A percentile compares a stretch with the other conserved stretches of the same genome.
These are phyloP conservation scores for Falco peregrinus DNA, from an alignment of 2,797 vertebrate genomes.

Conservation along the genomic window DNA sequence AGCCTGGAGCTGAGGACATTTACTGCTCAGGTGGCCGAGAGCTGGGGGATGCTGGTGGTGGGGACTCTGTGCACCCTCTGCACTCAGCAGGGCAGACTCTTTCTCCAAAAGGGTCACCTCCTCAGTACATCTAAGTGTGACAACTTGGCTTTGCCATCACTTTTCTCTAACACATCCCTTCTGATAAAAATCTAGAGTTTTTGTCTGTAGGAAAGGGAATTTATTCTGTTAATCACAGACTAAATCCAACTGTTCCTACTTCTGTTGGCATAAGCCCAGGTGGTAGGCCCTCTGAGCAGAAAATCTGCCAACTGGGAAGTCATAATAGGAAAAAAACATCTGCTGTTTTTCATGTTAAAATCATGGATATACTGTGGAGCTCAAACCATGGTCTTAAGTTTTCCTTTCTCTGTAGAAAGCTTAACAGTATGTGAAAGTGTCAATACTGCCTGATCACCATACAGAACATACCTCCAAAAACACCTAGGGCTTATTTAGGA, in stretches of 20 bases:
- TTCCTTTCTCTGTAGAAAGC: neutral
- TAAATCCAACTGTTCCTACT: conserved; percentile 13
- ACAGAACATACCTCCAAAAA: neutral
- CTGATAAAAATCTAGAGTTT: neutral
- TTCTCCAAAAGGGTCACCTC: neutral
- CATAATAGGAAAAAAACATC: conserved; percentile 14
- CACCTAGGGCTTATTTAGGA: neutral
- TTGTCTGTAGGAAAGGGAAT: neutral
- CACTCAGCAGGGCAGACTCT: neutral
- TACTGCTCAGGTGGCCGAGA: neutral
- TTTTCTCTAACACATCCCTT: neutral
- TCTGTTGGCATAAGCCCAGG: neutral
- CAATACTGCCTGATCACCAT: neutral
- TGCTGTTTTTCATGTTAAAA: conserved; percentile 31
- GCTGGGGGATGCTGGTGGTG: neutral
- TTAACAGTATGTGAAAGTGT: neutral
- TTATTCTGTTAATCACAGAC: conserved; percentile 4
- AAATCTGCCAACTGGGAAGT: conserved; percentile 15
- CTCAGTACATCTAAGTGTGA: accelerated
- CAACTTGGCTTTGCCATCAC: neutral
- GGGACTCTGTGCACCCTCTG: accelerated
- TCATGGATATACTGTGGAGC: neutral
- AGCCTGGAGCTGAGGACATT: neutral
- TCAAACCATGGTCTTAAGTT: neutral
- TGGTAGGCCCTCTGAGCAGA: neutral